These are phyloP conservation scores for Harpalus rubripes DNA, from an alignment of 2,888 invertebrate species.

Conservation along the genomic window DNA sequence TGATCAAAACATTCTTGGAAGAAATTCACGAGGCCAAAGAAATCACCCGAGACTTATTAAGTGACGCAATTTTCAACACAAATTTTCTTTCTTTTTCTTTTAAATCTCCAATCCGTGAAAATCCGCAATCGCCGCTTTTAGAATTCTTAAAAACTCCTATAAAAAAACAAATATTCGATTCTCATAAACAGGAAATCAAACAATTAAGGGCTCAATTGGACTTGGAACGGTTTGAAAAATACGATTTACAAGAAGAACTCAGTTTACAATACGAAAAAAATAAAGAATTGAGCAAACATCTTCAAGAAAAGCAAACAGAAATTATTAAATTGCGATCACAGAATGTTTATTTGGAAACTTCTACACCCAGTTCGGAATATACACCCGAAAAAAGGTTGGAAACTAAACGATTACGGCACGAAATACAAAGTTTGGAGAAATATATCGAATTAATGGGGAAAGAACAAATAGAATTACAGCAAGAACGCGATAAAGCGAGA, in stretches of 20 bases:
- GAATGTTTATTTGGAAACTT: conserved; percentile 72
- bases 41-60: conserved; percentile 71
- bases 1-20: conserved; percentile 74
- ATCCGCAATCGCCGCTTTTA: conserved; percentile 71
- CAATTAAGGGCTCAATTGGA: conserved; percentile 81
- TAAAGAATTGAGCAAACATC: conserved; percentile 77
- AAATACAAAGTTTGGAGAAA: conserved; percentile 80
- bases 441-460: conserved; percentile 78
- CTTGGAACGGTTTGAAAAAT: conserved; percentile 82
- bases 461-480: conserved; percentile 79
- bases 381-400: conserved; percentile 70
- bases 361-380: conserved; percentile 68
- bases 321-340: conserved; percentile 75
- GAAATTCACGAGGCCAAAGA: conserved; percentile 69
- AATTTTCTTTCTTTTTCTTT: conserved; percentile 13
- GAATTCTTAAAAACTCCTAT: conserved; percentile 74
- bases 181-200: conserved; percentile 75
- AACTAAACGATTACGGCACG: conserved; percentile 75
- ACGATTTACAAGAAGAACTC: conserved; percentile 82
- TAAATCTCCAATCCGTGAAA: conserved; percentile 8
- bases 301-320: conserved; percentile 76
- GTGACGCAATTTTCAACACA: conserved; percentile 68
- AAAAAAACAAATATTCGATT: conserved; percentile 46
- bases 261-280: conserved; percentile 79
- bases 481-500: conserved; percentile 79